phyloP scores from a whole-genome alignment of 2,888 invertebrate species.

The Agrochola litura region DNA sequence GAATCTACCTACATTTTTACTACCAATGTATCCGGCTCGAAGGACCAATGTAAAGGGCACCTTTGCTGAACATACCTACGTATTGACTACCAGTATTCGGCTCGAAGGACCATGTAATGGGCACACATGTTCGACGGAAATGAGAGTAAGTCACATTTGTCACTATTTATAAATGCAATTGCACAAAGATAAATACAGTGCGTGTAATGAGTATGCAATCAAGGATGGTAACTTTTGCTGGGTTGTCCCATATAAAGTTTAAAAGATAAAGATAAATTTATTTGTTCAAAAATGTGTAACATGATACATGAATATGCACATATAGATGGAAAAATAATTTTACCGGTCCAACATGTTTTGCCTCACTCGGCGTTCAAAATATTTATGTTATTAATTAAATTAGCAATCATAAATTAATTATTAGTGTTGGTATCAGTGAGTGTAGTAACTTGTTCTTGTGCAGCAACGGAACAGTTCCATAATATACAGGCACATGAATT shows the following conservation, averaged over 20 bases:
- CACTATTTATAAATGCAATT: too few relatives aligned
- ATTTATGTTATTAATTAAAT: too few relatives aligned
- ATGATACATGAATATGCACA: too few relatives aligned
- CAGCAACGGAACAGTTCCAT: background rate
- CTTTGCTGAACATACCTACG: background rate
- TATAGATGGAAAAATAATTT: too few relatives aligned
- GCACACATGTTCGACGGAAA: background rate
- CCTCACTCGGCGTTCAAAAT: too few relatives aligned
- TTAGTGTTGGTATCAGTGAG: background rate
- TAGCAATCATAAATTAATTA: too few relatives aligned
- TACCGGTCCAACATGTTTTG: too few relatives aligned
- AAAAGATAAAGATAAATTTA: too few relatives aligned
- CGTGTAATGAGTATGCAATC: too few relatives aligned
- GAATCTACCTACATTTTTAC: constrained; percentile 2
- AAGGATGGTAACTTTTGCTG: background rate
- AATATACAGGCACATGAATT: too few relatives aligned
- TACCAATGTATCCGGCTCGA: background rate
- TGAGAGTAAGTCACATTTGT: too few relatives aligned
- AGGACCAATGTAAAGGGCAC: constrained; percentile 1
- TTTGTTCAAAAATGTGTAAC: too few relatives aligned
- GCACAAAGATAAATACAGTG: background rate
- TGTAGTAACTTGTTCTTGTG: background rate
- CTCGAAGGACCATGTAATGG: constrained; percentile 3
- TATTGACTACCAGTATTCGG: background rate
- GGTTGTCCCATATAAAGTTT: background rate